A percentile compares a stretch with the other conserved stretches of the same genome.
Evolutionary conservation across 2,888 invertebrate species (phyloP).

Genomic region (Amphipoea oculea): DNA sequence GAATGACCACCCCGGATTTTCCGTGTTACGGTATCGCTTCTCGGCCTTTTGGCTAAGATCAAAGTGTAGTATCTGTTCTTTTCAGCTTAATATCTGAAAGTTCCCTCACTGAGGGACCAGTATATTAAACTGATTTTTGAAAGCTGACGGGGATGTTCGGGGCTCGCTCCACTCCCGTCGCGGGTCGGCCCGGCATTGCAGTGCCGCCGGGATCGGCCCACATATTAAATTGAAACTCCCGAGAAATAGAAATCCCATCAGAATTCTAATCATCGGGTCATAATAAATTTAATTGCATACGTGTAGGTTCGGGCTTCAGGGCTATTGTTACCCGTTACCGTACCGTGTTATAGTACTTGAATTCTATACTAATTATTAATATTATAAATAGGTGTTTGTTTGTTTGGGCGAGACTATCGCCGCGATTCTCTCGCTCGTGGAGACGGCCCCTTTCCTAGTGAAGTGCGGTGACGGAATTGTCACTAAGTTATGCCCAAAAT

Average conservation of each 20-base stretch:
- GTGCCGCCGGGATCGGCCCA: slow-evolving; percentile 5
- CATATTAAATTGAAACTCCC: neutral
- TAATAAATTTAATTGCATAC: too few species aligned
- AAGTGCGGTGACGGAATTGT: neutral
- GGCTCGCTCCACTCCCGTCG: slow-evolving; percentile 6
- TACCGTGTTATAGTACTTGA: too few species aligned
- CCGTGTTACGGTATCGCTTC: accelerated
- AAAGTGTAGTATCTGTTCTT: slow-evolving; percentile 7
- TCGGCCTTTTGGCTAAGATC: too few species aligned
- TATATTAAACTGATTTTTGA: slow-evolving; percentile 2
- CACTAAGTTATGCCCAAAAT: neutral
- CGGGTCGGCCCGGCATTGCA: slow-evolving; percentile 10
- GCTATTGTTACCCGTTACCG: too few species aligned
- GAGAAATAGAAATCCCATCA: too few species aligned
- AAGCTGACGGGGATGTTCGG: neutral
- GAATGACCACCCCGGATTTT: neutral
- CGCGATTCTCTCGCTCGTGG: too few species aligned
- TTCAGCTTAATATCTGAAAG: slow-evolving; percentile 10
- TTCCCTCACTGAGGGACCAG: slow-evolving; percentile 8
- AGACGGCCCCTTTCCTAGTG: neutral
- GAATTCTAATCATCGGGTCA: too few species aligned
- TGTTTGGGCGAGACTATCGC: too few species aligned
- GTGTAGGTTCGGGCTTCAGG: too few species aligned
- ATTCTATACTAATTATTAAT: too few species aligned
- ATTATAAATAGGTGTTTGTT: too few species aligned